phyloP scores from a whole-genome alignment of 2,113 vertebrate species.

The Xiphophorus hellerii region DNA sequence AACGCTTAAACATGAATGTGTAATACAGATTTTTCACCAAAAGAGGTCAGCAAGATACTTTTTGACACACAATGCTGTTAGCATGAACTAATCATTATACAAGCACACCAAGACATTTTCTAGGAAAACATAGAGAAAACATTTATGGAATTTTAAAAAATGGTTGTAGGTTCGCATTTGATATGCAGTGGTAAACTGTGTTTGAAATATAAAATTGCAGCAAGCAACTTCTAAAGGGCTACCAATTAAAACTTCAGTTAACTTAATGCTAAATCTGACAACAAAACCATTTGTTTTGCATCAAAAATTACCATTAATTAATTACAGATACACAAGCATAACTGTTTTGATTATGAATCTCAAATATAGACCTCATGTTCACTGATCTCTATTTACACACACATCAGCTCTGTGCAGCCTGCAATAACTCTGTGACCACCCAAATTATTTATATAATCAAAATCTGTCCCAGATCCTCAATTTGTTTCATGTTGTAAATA shows the following conservation, averaged over 20 bases:
- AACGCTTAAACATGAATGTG: constrained; percentile 9
- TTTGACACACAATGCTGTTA: not conserved
- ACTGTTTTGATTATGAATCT: not conserved
- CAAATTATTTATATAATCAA: constrained; percentile 3
- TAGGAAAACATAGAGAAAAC: not conserved
- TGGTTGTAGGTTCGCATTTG: not conserved
- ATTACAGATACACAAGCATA: not conserved
- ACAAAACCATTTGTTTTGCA: not conserved
- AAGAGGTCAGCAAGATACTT: constrained; percentile 61
- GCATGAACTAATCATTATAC: not conserved
- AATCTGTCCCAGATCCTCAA: constrained; percentile 10
- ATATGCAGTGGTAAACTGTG: not conserved
- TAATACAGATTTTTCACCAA: constrained; percentile 44
- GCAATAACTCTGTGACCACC: not conserved
- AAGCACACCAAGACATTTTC: too few relatives aligned
- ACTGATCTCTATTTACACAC: not conserved
- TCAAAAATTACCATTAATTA: too few relatives aligned
- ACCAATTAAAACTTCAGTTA: not conserved
- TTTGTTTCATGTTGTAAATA: constrained; percentile 14
- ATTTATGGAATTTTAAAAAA: not conserved
- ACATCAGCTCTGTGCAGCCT: not conserved
- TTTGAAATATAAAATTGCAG: not conserved
- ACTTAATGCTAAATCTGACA: not conserved
- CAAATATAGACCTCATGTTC: not conserved
- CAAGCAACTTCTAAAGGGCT: not conserved